phyloP scores from a whole-genome alignment of 2,888 invertebrate species.

The Mesoligia furuncula region DNA sequence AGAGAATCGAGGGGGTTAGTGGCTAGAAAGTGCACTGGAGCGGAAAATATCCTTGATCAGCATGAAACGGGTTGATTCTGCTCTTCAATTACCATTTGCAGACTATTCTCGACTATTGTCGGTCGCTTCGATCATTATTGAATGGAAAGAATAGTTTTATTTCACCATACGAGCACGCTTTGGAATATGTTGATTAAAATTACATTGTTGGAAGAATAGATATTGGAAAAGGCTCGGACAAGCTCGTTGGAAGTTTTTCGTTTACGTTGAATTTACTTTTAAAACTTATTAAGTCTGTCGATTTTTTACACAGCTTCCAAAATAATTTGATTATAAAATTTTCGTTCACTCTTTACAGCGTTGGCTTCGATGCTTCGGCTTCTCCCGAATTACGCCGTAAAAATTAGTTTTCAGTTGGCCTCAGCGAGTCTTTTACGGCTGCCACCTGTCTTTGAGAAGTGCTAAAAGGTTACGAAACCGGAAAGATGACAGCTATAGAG shows the following conservation, averaged over 20 bases:
- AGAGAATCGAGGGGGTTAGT: slow-evolving; percentile 38
- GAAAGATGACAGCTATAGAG: neutral
- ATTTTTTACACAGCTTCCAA: slow-evolving; percentile 1
- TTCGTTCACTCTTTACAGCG: slow-evolving; percentile 2
- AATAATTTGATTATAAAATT: slow-evolving; percentile 7
- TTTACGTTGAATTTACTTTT: slow-evolving; percentile 17
- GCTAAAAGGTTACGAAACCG: neutral
- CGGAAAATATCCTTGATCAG: slow-evolving; percentile 71
- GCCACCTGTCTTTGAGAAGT: neutral
- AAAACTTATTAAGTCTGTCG: neutral
- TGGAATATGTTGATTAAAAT: slow-evolving; percentile 49
- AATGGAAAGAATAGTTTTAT: slow-evolving; percentile 68
- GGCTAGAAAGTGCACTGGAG: slow-evolving; percentile 69
- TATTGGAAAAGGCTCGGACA: slow-evolving; percentile 11
- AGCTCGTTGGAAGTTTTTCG: slow-evolving; percentile 17
- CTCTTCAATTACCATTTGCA: slow-evolving; percentile 71
- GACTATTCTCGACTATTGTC: slow-evolving; percentile 67
- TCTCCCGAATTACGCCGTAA: neutral
- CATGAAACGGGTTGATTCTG: slow-evolving; percentile 67
- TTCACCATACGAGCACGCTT: slow-evolving; percentile 37
- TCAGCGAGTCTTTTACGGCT: neutral
- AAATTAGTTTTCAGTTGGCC: neutral
- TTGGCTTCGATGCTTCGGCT: neutral
- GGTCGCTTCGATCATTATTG: slow-evolving; percentile 69
- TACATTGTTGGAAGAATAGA: slow-evolving; percentile 22